phyloP scores from a whole-genome alignment of 2,797 vertebrate species.

The Discoglossus pictus region DNA sequence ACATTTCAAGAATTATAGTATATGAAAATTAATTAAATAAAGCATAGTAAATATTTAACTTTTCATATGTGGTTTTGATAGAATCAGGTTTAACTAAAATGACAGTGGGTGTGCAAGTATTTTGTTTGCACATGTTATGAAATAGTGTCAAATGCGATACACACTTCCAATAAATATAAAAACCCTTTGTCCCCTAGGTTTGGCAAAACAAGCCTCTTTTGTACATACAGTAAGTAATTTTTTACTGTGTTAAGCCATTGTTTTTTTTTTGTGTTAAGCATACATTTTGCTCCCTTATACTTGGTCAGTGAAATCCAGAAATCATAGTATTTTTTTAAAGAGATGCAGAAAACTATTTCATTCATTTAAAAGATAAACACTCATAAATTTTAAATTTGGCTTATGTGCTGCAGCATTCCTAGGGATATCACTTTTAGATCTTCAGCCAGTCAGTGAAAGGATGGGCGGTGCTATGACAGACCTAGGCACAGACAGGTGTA shows the following conservation, averaged over 20 bases:
- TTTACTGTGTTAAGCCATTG: slow-evolving; percentile 28
- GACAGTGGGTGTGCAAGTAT: background rate
- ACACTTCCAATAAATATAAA: slow-evolving; percentile 14
- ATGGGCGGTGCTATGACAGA: slow-evolving; percentile 64
- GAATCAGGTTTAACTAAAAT: slow-evolving; percentile 1
- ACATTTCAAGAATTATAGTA: too few relatives aligned
- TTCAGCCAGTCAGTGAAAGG: slow-evolving; percentile 66
- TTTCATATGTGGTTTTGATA: slow-evolving; percentile 14
- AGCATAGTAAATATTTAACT: slow-evolving; percentile 28
- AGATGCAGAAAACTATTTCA: slow-evolving; percentile 66
- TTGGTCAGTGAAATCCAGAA: slow-evolving; percentile 12
- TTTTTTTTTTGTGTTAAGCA: background rate
- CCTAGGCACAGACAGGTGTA: slow-evolving; percentile 69
- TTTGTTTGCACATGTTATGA: slow-evolving; percentile 3
- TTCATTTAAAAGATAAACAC: slow-evolving; percentile 66
- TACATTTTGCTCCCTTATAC: slow-evolving; percentile 16
- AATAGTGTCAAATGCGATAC: slow-evolving; percentile 17
- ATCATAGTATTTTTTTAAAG: slow-evolving; percentile 34
- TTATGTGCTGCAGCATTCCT: slow-evolving; percentile 69
- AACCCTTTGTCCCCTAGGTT: slow-evolving; percentile 39
- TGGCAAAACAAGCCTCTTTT: slow-evolving; percentile 28
- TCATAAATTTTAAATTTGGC: slow-evolving; percentile 62
- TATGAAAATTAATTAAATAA: too few relatives aligned
- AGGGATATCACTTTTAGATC: slow-evolving; percentile 67
- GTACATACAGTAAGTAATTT: slow-evolving; percentile 25